Evolutionary conservation across 2,797 vertebrate genomes (phyloP).

Genomic region (Coluber constrictor): DNA sequence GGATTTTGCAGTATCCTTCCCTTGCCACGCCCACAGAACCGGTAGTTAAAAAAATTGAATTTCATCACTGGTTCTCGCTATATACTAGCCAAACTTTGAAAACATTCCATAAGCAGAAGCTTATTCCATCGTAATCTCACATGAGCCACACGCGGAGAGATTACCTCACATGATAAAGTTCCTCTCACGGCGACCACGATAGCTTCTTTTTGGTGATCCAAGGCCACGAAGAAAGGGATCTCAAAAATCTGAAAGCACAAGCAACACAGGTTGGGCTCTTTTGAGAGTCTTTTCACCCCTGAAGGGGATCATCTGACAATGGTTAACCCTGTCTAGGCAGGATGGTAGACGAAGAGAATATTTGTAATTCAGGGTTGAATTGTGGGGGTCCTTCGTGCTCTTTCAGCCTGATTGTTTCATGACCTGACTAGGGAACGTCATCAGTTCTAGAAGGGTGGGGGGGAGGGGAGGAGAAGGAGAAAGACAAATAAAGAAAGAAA

Average conservation of each 20-base stretch:
- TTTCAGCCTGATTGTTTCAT: neutral
- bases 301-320: neutral
- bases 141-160: neutral
- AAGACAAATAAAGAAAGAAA: too few relatives aligned
- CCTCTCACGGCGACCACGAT: slow-evolving; percentile 93
- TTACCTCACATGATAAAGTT: slow-evolving; percentile 91
- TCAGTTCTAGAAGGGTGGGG: too few relatives aligned
- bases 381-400: neutral
- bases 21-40: too few relatives aligned
- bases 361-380: neutral
- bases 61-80: neutral
- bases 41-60: too few relatives aligned
- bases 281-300: neutral
- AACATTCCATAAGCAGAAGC: neutral
- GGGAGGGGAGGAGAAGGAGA: too few relatives aligned
- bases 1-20: too few relatives aligned
- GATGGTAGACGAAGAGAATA: neutral
- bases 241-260: slow-evolving; percentile 84
- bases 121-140: too few relatives aligned
- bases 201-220: slow-evolving; percentile 92
- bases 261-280: neutral
- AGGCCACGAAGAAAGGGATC: slow-evolving; percentile 92
- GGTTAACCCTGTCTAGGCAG: neutral
- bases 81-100: neutral
- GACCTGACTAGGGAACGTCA: too few relatives aligned